Percentiles rank a stretch among this genome's conserved stretches.
Evolutionary conservation across 2,888 invertebrate genomes (phyloP).

Genomic region (Cyclophora albipunctata): DNA sequence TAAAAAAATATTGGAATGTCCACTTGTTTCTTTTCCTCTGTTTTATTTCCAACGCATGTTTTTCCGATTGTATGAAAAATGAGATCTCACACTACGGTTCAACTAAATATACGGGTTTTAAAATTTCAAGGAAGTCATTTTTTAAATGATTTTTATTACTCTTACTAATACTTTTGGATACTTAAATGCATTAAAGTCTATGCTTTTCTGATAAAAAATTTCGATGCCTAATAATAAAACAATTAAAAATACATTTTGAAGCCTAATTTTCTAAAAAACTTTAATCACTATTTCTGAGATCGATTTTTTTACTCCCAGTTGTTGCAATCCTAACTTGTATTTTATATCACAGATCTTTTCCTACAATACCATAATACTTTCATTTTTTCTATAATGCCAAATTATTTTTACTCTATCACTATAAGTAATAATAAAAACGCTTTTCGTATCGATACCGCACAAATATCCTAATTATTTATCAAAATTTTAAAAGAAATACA

Average conservation of each 20-base stretch:
- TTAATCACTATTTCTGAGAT: constrained; percentile 53
- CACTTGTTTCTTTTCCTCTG: too few species aligned
- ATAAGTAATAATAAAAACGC: constrained; percentile 34
- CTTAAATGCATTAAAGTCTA: constrained; percentile 16
- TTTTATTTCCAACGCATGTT: too few species aligned
- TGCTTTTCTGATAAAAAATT: too few species aligned
- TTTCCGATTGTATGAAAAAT: background rate
- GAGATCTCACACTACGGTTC: too few species aligned
- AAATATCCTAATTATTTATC: constrained; percentile 8
- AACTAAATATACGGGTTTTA: too few species aligned
- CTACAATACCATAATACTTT: constrained; percentile 69
- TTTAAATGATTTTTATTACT: constrained; percentile 15
- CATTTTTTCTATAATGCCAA: constrained; percentile 41
- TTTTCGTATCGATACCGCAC: constrained; percentile 32
- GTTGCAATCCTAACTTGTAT: constrained; percentile 56
- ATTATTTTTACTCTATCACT: constrained; percentile 33
- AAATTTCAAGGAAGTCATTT: background rate
- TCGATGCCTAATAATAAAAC: background rate
- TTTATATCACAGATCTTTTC: constrained; percentile 68
- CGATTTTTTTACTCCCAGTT: constrained; percentile 57
- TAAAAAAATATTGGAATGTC: too few species aligned
- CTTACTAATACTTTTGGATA: constrained; percentile 8
- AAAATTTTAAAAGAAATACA: constrained; percentile 16
- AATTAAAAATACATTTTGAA: constrained; percentile 1
- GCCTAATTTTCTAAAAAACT: constrained; percentile 1